Percentiles rank a stretch among this genome's conserved stretches.
phyloP scores from a whole-genome alignment of 2,113 vertebrate species.

The Noctilio leporinus region DNA sequence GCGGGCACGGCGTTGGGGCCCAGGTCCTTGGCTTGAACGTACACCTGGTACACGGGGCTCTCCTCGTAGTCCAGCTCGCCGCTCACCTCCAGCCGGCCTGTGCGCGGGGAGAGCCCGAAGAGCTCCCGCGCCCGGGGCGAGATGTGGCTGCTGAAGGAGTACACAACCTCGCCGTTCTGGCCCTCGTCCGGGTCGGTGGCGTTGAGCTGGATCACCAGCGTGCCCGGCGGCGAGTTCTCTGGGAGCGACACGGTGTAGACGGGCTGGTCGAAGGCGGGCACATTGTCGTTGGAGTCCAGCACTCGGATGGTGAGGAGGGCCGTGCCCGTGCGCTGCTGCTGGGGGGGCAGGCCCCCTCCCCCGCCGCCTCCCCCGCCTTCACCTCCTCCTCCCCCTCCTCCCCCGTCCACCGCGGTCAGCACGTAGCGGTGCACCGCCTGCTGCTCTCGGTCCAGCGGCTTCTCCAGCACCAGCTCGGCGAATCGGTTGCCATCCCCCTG shows the following conservation, averaged over 20 bases:
- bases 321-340: conserved; percentile 91
- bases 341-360: conserved; percentile 69
- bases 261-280: conserved; percentile 94
- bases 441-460: conserved; percentile 94
- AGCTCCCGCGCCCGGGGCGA: conserved; percentile 90
- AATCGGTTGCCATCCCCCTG: conserved; percentile 95
- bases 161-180: conserved; percentile 93
- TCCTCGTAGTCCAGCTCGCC: conserved; percentile 96
- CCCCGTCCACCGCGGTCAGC: conserved; percentile 96
- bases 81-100: conserved; percentile 92
- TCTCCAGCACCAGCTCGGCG: conserved; percentile 94
- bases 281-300: conserved; percentile 97
- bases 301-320: conserved; percentile 94
- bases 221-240: conserved; percentile 93
- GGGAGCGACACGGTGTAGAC: conserved; percentile 92
- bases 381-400: conserved; percentile 71
- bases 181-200: conserved; percentile 96
- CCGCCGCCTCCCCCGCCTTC: conserved; percentile 54
- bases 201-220: conserved; percentile 94
- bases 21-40: conserved; percentile 95
- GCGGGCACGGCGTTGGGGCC: conserved; percentile 96
- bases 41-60: conserved; percentile 92
- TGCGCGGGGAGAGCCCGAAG: conserved; percentile 90
- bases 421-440: conserved; percentile 96
- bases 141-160: conserved; percentile 96